A percentile compares a stretch with the other conserved stretches of the same genome.
phyloP scores from a whole-genome alignment of 1,140 invertebrate species.

The Pseudachorutes palmiensis region DNA sequence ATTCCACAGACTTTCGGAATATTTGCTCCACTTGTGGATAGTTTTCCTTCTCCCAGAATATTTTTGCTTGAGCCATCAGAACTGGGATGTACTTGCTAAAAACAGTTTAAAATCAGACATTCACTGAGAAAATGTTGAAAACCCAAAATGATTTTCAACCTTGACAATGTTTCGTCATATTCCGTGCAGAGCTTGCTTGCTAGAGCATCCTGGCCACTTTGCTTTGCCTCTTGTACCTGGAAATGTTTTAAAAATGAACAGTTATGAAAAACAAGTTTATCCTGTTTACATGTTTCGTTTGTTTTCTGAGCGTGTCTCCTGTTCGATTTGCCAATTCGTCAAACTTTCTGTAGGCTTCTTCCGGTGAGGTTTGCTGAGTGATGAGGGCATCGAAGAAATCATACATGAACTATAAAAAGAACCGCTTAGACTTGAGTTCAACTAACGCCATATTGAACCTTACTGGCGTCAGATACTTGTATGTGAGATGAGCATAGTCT shows the following conservation, averaged over 20 bases:
- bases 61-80: constrained; percentile 97
- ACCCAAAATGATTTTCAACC: constrained; percentile 8
- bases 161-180: constrained; percentile 37
- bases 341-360: constrained; percentile 94
- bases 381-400: constrained; percentile 91
- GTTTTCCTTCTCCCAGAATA: constrained; percentile 96
- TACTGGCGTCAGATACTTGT: constrained; percentile 88
- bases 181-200: constrained; percentile 36
- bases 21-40: constrained; percentile 91
- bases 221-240: constrained; percentile 26
- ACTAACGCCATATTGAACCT: constrained; percentile 33
- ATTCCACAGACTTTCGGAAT: too few relatives aligned
- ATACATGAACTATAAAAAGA: constrained; percentile 62
- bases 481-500: constrained; percentile 94
- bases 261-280: background rate
- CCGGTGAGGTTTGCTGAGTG: constrained; percentile 91
- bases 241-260: background rate
- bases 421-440: background rate
- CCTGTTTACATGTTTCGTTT: constrained; percentile 73
- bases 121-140: background rate
- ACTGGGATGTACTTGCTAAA: constrained; percentile 69
- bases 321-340: constrained; percentile 89
- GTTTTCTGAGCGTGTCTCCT: constrained; percentile 79
- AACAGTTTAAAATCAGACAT: constrained; percentile 34
- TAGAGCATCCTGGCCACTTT: constrained; percentile 31